Percentiles rank a stretch among this genome's conserved stretches.
Conservation (phyloP, 2,797 vertebrate species). For the Craterocephalus amniculus region DNA sequence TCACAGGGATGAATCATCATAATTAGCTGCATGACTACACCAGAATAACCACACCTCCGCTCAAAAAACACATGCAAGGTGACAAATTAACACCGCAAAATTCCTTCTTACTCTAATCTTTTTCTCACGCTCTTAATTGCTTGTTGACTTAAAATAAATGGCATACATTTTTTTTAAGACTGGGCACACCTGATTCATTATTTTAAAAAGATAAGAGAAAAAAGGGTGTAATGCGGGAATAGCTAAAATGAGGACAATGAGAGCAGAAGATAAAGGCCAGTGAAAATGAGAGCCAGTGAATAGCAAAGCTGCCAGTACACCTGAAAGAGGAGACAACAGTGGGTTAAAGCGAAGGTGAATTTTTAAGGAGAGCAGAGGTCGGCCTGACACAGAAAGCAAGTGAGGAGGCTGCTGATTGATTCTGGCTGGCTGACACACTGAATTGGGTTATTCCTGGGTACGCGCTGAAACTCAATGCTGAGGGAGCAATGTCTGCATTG, state of each 20-base stretch:
- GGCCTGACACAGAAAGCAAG: slow-evolving; percentile 20
- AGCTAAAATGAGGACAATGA: neutral
- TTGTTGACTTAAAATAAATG: neutral
- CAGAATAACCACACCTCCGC: neutral
- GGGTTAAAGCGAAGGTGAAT: slow-evolving; percentile 61
- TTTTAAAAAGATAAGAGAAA: slow-evolving; percentile 2
- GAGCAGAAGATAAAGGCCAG: slow-evolving; percentile 11
- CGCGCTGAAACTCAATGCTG: slow-evolving; percentile 28
- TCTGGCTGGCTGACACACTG: slow-evolving; percentile 28
- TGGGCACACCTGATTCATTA: neutral
- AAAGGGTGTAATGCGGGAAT: neutral
- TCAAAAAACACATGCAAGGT: neutral
- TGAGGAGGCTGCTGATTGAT: slow-evolving; percentile 66
- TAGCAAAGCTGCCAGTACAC: slow-evolving; percentile 19
- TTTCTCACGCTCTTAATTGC: neutral
- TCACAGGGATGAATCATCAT: no score
- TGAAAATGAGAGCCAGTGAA: slow-evolving; percentile 7
- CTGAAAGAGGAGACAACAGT: slow-evolving; percentile 52
- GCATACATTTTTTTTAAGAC: neutral
- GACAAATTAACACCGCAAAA: neutral
- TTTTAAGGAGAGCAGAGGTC: slow-evolving; percentile 52
- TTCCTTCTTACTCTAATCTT: neutral
- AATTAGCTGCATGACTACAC: no score
- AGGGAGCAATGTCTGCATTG: slow-evolving; percentile 31
- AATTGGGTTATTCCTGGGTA: slow-evolving; percentile 55